Evolutionary conservation across 53 echinoderm and acorn worm species (phyloP).

Genomic region (Luidia sarsii): DNA sequence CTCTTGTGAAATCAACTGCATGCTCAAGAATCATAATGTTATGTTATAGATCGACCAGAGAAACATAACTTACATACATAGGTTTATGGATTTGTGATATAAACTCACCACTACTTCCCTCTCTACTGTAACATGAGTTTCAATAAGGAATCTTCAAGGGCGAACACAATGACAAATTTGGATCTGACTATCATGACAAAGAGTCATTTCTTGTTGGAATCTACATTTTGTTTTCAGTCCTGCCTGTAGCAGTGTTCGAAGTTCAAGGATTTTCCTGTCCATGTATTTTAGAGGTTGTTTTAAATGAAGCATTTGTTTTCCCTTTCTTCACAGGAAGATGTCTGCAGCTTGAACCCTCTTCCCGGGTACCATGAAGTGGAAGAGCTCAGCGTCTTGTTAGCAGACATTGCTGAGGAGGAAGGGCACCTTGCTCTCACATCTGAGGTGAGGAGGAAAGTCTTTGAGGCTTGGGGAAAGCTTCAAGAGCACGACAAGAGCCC

Average conservation of each 20-base stretch:
- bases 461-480: slow-evolving; percentile 30
- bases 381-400: slow-evolving; percentile 22
- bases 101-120: too few relatives aligned
- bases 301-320: background rate
- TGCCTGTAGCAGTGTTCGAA: background rate
- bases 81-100: too few relatives aligned
- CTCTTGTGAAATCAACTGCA: too few relatives aligned
- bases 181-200: too few relatives aligned
- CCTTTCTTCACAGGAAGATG: slow-evolving; percentile 36
- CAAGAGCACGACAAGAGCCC: slow-evolving; percentile 40
- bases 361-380: slow-evolving; percentile 45
- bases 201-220: background rate
- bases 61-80: too few relatives aligned
- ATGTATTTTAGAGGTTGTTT: background rate
- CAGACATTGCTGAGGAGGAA: slow-evolving; percentile 27
- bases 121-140: too few relatives aligned
- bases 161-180: too few relatives aligned
- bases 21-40: too few relatives aligned
- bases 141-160: too few relatives aligned
- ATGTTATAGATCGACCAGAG: too few relatives aligned
- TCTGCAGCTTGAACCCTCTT: slow-evolving; percentile 33
- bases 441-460: slow-evolving; percentile 7
- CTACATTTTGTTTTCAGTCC: slow-evolving; percentile 9
- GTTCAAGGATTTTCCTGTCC: background rate
- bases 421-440: slow-evolving; percentile 17